phyloP scores from a whole-genome alignment of 2,113 vertebrate species.

The Ictidomys tridecemlineatus region DNA sequence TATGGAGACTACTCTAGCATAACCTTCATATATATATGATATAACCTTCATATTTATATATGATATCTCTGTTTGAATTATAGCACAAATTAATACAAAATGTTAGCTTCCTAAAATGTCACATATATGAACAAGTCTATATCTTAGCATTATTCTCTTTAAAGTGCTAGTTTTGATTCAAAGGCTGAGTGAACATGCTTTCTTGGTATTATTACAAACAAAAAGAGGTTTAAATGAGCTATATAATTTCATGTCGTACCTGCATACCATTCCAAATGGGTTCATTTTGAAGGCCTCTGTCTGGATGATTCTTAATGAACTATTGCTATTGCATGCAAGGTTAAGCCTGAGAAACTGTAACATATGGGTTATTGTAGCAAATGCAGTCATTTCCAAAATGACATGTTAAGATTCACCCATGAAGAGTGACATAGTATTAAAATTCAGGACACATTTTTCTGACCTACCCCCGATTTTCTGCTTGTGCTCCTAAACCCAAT shows the following conservation, averaged over 20 bases:
- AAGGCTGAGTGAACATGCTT: neutral
- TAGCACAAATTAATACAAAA: slow-evolving; percentile 61
- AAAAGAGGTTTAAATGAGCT: slow-evolving; percentile 32
- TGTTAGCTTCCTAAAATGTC: slow-evolving; percentile 31
- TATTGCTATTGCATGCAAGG: slow-evolving; percentile 17
- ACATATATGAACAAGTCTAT: neutral
- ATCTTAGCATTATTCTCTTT: neutral
- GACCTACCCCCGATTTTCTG: slow-evolving; percentile 66
- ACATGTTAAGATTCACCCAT: slow-evolving; percentile 46
- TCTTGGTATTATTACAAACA: slow-evolving; percentile 42
- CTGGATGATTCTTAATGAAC: slow-evolving; percentile 27
- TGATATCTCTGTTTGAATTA: slow-evolving; percentile 56
- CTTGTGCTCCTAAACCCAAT: slow-evolving; percentile 71
- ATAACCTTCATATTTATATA: neutral
- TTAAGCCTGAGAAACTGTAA: slow-evolving; percentile 53
- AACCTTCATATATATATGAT: neutral
- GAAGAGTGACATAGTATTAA: slow-evolving; percentile 69
- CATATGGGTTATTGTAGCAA: neutral
- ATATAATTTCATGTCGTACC: neutral
- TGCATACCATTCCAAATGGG: neutral
- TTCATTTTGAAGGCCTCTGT: slow-evolving; percentile 58
- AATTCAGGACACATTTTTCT: slow-evolving; percentile 76
- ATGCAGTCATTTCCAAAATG: slow-evolving; percentile 72
- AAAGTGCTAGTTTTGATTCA: slow-evolving; percentile 44
- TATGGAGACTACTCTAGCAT: slow-evolving; percentile 63